phyloP scores from a whole-genome alignment of 2,797 vertebrate genomes.

The Hozukius guyotensis region DNA sequence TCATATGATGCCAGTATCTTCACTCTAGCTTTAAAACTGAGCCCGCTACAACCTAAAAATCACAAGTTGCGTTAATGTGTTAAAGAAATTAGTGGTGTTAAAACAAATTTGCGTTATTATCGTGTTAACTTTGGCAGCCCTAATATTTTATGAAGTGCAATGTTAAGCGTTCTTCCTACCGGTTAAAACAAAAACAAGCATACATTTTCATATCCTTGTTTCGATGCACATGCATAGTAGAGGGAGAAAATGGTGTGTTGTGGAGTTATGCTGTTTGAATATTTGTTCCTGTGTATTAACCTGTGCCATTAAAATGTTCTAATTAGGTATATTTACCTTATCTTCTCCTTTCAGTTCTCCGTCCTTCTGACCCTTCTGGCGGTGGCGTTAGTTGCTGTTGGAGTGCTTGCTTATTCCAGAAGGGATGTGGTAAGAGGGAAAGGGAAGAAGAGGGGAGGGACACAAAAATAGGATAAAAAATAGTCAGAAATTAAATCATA shows the following conservation, averaged over 20 bases:
- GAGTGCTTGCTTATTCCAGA: constrained; percentile 39
- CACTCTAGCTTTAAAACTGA: no score
- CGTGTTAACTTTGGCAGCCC: no score
- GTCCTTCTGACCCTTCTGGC: constrained; percentile 54
- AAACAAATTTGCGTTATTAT: no score
- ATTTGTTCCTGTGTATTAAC: not conserved
- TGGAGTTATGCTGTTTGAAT: not conserved
- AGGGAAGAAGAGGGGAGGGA: not conserved
- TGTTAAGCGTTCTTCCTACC: no score
- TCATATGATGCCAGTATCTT: no score
- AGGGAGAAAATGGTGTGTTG: not conserved
- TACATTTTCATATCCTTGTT: not conserved
- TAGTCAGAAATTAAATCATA: not conserved
- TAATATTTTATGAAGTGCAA: not conserved
- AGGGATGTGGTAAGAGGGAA: constrained; percentile 44
- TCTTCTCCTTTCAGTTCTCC: constrained; percentile 55
- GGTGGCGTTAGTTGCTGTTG: not conserved
- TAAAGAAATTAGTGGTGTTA: no score
- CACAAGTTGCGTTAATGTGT: no score
- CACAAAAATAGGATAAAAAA: not conserved
- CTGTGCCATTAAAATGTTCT: not conserved
- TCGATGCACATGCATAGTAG: not conserved
- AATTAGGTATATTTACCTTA: not conserved
- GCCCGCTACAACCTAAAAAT: no score
- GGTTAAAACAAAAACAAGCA: not conserved